Percentiles rank a stretch among this genome's conserved stretches.
Evolutionary conservation across 1,140 invertebrate species (phyloP).

Genomic region (Ceratina calcarata): DNA sequence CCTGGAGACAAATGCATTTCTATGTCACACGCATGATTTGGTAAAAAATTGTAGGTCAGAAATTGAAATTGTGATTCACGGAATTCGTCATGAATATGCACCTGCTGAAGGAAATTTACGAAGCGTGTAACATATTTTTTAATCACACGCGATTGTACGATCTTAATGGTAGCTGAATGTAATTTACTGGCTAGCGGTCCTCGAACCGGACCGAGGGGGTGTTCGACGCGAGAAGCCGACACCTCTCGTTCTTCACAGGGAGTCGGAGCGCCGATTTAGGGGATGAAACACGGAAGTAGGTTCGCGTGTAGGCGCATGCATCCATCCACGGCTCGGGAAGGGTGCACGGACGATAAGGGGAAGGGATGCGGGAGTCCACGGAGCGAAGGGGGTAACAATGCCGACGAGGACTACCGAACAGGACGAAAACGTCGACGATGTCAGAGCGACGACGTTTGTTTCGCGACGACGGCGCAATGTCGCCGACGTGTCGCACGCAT

Average conservation of each 20-base stretch:
- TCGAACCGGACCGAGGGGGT: conserved; percentile 15
- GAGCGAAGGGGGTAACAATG: conserved; percentile 40
- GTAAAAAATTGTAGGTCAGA: too few species aligned
- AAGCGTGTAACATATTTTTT: too few species aligned
- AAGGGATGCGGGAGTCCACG: conserved; percentile 1
- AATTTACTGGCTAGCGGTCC: conserved; percentile 7
- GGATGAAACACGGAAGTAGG: conserved; percentile 73
- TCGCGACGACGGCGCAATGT: conserved; percentile 73
- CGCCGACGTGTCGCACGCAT: conserved; percentile 70
- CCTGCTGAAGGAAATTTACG: too few species aligned
- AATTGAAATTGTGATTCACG: too few species aligned
- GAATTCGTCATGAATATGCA: too few species aligned
- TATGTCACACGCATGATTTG: too few species aligned
- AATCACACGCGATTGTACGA: too few species aligned
- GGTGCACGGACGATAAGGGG: conserved; percentile 1
- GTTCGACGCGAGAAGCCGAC: conserved; percentile 30
- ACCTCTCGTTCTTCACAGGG: conserved; percentile 43
- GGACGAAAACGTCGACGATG: conserved; percentile 33
- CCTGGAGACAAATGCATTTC: too few species aligned
- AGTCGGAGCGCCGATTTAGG: conserved; percentile 74
- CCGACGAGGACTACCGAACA: conserved; percentile 31
- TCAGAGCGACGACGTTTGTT: conserved; percentile 43
- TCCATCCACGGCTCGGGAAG: neutral
- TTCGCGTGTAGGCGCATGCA: conserved; percentile 31
- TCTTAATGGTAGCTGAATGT: too few species aligned